Percentiles rank a stretch among this genome's conserved stretches.
Conservation (phyloP, 2,113 vertebrate species). For the Andinoacara biseriatus region DNA sequence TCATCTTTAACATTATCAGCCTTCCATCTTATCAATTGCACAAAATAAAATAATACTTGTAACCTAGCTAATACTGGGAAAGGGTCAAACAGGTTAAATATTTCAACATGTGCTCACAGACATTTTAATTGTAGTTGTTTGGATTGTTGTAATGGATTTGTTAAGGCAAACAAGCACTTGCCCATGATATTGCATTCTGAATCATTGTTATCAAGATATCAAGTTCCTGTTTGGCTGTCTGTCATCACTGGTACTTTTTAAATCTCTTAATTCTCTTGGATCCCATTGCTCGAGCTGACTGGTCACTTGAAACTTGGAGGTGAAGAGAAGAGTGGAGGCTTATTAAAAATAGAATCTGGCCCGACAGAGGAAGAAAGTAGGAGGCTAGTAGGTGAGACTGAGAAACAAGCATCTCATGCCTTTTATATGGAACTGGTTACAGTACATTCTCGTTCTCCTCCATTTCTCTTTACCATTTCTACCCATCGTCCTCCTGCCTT, state of each 20-base stretch:
- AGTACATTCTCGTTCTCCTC: slow-evolving; percentile 52
- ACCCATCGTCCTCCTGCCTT: neutral
- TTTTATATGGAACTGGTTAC: slow-evolving; percentile 46
- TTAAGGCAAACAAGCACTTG: neutral
- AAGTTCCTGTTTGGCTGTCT: slow-evolving; percentile 21
- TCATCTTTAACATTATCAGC: neutral
- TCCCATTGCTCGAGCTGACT: slow-evolving; percentile 35
- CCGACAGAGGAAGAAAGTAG: slow-evolving; percentile 19
- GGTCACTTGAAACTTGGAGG: slow-evolving; percentile 31
- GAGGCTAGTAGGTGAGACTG: slow-evolving; percentile 54
- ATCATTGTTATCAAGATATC: slow-evolving; percentile 25
- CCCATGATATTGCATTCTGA: neutral
- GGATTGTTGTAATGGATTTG: neutral
- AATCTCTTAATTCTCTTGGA: slow-evolving; percentile 7
- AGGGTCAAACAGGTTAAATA: neutral
- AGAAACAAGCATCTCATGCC: slow-evolving; percentile 53
- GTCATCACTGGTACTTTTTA: slow-evolving; percentile 10
- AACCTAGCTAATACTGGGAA: neutral
- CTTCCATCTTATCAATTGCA: neutral
- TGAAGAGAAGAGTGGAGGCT: slow-evolving; percentile 29
- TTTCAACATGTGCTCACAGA: neutral
- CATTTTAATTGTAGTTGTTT: neutral
- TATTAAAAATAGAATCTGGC: slow-evolving; percentile 65
- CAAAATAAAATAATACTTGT: neutral
- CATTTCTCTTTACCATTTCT: slow-evolving; percentile 38